These are phyloP conservation scores for Drosophila mayaguana DNA, from an alignment of 2,888 invertebrate genomes.

Conservation along the genomic window DNA sequence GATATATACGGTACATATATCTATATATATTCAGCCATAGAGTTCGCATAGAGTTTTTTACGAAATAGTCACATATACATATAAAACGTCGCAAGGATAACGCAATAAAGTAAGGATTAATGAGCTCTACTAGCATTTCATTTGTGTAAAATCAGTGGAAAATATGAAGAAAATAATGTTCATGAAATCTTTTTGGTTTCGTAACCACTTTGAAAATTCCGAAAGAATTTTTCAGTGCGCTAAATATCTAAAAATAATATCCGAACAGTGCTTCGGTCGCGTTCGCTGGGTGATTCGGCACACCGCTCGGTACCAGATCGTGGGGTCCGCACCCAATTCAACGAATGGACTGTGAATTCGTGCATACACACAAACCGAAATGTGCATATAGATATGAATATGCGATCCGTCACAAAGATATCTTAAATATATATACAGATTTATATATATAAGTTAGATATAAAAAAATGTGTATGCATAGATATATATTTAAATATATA, in stretches of 20 bases:
- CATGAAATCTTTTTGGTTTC: constrained; percentile 77
- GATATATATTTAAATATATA: constrained; percentile 36
- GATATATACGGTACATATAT: constrained; percentile 65
- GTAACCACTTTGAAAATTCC: constrained; percentile 80
- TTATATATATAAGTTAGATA: background rate
- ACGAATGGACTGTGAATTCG: constrained; percentile 77
- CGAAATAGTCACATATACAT: constrained; percentile 52
- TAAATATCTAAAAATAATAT: constrained; percentile 84
- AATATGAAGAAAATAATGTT: constrained; percentile 44
- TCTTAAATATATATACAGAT: constrained; percentile 39
- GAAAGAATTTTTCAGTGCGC: constrained; percentile 81
- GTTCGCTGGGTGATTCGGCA: constrained; percentile 54
- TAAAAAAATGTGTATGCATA: constrained; percentile 39
- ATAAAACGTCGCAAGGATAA: constrained; percentile 77
- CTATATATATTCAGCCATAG: constrained; percentile 64
- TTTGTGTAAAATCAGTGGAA: constrained; percentile 42
- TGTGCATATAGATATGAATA: constrained; percentile 63
- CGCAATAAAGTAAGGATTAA: constrained; percentile 68
- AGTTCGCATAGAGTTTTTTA: constrained; percentile 75
- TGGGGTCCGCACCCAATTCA: constrained; percentile 78
- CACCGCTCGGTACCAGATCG: constrained; percentile 49
- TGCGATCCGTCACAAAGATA: constrained; percentile 37
- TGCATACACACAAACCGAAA: constrained; percentile 48
- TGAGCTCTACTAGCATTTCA: constrained; percentile 9
- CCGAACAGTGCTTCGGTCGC: constrained; percentile 62